A percentile compares a stretch with the other conserved stretches of the same genome.
phyloP scores from a whole-genome alignment of 2,113 vertebrate species.

The Takifugu bimaculatus region DNA sequence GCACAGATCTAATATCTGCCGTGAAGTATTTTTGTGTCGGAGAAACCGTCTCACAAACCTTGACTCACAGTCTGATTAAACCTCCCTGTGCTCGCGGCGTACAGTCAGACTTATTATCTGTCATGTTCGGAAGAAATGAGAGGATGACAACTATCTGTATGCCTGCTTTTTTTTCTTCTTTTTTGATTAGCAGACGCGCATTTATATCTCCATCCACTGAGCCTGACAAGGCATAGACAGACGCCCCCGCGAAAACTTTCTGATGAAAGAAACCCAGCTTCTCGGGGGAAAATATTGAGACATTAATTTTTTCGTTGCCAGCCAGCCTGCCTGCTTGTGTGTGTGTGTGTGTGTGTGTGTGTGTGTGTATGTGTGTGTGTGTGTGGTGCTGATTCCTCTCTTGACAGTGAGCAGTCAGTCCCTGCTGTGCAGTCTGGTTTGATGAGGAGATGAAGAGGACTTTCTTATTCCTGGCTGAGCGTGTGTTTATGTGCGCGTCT shows the following conservation, averaged over 20 bases:
- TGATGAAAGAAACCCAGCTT: conserved; percentile 13
- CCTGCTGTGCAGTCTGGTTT: conserved; percentile 55
- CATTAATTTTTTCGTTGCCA: conserved; percentile 13
- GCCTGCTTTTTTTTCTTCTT: neutral
- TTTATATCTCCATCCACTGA: neutral
- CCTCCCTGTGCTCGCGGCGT: conserved; percentile 3
- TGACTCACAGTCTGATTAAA: conserved; percentile 11
- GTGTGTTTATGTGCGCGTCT: conserved; percentile 16
- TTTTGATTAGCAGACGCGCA: neutral
- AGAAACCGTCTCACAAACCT: conserved; percentile 7
- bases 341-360: conserved; percentile 2
- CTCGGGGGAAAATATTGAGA: conserved; percentile 27
- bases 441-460: conserved; percentile 54
- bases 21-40: conserved; percentile 2
- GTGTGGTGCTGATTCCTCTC: conserved; percentile 43
- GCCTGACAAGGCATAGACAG: neutral
- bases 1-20: conserved; percentile 4
- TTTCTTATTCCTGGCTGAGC: conserved; percentile 41
- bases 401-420: conserved; percentile 52
- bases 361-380: conserved; percentile 12
- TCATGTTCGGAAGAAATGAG: conserved; percentile 13
- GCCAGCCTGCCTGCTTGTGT: neutral
- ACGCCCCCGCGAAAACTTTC: conserved; percentile 8
- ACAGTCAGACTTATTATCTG: conserved; percentile 9
- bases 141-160: conserved; percentile 2